Conservation (phyloP, 1,140 invertebrate species). For the Drosophila hydei region DNA sequence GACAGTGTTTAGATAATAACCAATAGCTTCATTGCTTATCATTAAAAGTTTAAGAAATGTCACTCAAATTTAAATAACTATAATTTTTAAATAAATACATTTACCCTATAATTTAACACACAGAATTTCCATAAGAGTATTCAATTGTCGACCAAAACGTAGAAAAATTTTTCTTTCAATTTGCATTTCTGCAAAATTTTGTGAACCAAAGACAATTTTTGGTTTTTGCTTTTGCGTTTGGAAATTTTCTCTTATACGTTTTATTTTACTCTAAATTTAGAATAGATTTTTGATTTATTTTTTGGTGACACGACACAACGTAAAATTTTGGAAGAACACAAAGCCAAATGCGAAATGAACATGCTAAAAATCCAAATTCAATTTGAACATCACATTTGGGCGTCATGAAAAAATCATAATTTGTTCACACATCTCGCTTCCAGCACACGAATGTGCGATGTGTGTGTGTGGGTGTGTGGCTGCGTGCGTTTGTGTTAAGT, state of each 20-base stretch:
- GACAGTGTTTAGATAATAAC: too few species aligned
- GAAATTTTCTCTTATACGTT: slow-evolving; percentile 21
- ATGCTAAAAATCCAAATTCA: slow-evolving; percentile 62
- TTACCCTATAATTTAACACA: too few species aligned
- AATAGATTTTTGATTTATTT: slow-evolving; percentile 10
- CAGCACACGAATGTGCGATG: not conserved
- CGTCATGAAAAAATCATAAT: slow-evolving; percentile 61
- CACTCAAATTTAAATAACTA: too few species aligned
- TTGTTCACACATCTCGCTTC: slow-evolving; percentile 10
- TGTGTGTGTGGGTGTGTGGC: not conserved
- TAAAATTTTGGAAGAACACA: slow-evolving; percentile 9
- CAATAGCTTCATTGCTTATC: too few species aligned
- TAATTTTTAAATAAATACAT: too few species aligned
- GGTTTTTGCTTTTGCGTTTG: slow-evolving; percentile 4
- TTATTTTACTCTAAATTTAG: slow-evolving; percentile 48
- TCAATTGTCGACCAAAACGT: not conserved
- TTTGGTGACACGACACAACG: slow-evolving; percentile 4
- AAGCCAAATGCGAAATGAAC: slow-evolving; percentile 44
- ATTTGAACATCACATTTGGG: slow-evolving; percentile 62
- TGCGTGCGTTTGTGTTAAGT: slow-evolving; percentile 6
- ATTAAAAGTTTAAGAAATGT: too few species aligned
- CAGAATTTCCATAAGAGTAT: not conserved
- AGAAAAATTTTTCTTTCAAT: not conserved
- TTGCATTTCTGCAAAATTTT: not conserved
- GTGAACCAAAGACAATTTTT: not conserved